These are phyloP conservation scores for Tragulus kanchil DNA, from an alignment of 2,113 vertebrate species.

Conservation along the genomic window DNA sequence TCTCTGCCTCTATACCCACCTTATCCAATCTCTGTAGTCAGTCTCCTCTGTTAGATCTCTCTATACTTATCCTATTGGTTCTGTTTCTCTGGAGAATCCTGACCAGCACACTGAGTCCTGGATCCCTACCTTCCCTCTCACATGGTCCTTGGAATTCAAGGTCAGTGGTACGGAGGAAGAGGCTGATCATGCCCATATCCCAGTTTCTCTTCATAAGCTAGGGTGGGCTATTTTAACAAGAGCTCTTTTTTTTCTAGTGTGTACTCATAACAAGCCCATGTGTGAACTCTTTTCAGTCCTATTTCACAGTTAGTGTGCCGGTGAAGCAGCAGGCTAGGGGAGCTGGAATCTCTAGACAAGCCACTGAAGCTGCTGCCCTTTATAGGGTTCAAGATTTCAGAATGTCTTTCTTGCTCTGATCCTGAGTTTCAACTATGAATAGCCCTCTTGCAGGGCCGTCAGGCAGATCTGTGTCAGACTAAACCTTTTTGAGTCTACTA, in stretches of 20 bases:
- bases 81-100: background rate
- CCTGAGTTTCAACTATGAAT: background rate
- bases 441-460: background rate
- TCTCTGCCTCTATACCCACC: background rate
- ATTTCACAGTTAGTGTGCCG: background rate
- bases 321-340: background rate
- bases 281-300: background rate
- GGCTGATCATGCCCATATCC: background rate
- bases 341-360: background rate
- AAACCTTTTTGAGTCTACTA: background rate
- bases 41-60: background rate
- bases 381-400: background rate
- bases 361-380: background rate
- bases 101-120: background rate
- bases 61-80: background rate
- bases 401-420: background rate
- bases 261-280: background rate
- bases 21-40: background rate
- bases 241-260: background rate
- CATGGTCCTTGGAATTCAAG: background rate
- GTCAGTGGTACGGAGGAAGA: background rate
- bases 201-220: background rate
- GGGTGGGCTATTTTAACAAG: background rate
- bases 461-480: background rate
- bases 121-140: background rate